Evolutionary conservation across 2,888 invertebrate species (phyloP).

Genomic region (Xestia sexstrigata): DNA sequence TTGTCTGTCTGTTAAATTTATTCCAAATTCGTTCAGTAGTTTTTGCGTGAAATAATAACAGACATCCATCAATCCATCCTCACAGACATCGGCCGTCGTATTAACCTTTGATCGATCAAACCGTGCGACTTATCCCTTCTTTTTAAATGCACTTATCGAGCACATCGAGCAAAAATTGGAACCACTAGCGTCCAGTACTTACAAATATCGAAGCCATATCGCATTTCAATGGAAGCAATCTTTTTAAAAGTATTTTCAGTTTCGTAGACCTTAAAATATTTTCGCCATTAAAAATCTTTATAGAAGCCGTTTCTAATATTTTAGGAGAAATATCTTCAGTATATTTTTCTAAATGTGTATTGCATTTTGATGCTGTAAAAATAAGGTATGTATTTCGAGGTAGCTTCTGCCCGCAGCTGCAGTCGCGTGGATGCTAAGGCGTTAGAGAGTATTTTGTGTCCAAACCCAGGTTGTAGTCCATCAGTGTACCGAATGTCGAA

Average conservation of each 20-base stretch:
- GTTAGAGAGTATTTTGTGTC: not conserved
- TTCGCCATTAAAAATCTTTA: slow-evolving; percentile 32
- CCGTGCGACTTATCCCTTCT: not conserved
- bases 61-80: too few species aligned
- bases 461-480: not conserved
- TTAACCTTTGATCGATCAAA: not conserved
- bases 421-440: not conserved
- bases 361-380: not conserved
- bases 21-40: too few species aligned
- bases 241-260: slow-evolving; percentile 47
- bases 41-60: too few species aligned
- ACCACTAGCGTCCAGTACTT: not conserved
- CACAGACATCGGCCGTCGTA: not conserved
- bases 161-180: slow-evolving; percentile 5
- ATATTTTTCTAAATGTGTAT: slow-evolving; percentile 22
- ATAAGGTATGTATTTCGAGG: not conserved
- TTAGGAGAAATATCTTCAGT: slow-evolving; percentile 23
- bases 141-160: not conserved
- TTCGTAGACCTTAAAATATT: slow-evolving; percentile 44
- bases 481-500: too few species aligned
- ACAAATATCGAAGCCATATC: slow-evolving; percentile 11
- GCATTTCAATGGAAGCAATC: slow-evolving; percentile 40
- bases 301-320: slow-evolving; percentile 33
- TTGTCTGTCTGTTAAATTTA: too few species aligned
- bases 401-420: not conserved